These are phyloP conservation scores for Poeciliopsis infans DNA, from an alignment of 2,797 vertebrate genomes.

Conservation along the genomic window DNA sequence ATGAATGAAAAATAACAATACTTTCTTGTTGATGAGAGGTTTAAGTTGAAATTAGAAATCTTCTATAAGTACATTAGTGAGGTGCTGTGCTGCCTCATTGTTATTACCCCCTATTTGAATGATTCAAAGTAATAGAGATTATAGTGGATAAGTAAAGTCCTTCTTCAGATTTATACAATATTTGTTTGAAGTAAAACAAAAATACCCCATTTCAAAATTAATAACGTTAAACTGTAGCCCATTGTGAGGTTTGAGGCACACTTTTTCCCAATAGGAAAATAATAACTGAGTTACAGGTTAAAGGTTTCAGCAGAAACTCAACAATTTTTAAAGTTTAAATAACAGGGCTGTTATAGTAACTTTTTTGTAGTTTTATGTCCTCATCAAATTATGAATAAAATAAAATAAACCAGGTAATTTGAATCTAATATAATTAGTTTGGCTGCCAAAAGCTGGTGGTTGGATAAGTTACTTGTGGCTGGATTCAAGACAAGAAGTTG, in stretches of 20 bases:
- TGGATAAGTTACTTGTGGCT: neutral
- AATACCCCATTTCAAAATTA: neutral
- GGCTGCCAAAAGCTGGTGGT: neutral
- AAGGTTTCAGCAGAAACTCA: neutral
- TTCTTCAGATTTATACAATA: neutral
- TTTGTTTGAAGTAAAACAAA: neutral
- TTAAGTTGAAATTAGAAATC: constrained; percentile 72
- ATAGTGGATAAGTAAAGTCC: neutral
- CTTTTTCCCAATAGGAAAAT: neutral
- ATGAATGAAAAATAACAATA: constrained; percentile 79
- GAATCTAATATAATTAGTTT: neutral
- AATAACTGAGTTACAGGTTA: neutral
- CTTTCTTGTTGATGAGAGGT: constrained; percentile 49
- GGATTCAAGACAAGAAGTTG: neutral
- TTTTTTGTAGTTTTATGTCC: no score
- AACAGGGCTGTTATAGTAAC: neutral
- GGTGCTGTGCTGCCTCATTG: constrained; percentile 26
- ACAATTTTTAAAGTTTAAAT: neutral
- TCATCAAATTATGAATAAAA: neutral
- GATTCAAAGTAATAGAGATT: constrained; percentile 38
- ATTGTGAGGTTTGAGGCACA: neutral
- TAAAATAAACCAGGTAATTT: neutral
- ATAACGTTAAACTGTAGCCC: neutral
- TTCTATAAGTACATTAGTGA: constrained; percentile 55
- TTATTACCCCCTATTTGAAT: constrained; percentile 28